Percentiles rank a stretch among this genome's conserved stretches.
phyloP scores from a whole-genome alignment of 64 coral and sea anemone species.

The Anthopleura sola region DNA sequence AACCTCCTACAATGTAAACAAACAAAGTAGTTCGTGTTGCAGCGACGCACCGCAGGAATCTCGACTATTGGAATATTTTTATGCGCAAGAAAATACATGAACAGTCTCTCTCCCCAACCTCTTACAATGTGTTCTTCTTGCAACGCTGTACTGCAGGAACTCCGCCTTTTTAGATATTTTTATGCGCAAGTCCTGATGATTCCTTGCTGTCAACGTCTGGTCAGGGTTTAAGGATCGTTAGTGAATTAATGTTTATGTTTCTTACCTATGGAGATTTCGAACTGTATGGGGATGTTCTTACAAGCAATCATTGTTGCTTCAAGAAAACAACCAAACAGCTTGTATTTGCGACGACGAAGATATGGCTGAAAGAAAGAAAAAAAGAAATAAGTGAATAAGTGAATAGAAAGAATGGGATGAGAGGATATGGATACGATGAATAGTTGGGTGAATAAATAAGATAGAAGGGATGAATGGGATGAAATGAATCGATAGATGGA shows the following conservation, averaged over 20 bases:
- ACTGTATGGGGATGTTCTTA: slow-evolving; percentile 75
- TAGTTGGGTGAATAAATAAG: not conserved
- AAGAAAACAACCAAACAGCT: slow-evolving; percentile 81
- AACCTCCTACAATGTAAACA: too few species aligned
- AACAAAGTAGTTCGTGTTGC: too few species aligned
- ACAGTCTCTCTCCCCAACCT: too few species aligned
- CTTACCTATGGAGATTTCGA: slow-evolving; percentile 97
- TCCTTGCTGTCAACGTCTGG: too few species aligned
- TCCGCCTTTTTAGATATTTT: too few species aligned
- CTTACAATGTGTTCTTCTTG: too few species aligned
- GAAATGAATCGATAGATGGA: not conserved
- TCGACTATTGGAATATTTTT: too few species aligned
- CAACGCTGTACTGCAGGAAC: too few species aligned
- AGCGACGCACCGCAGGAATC: too few species aligned
- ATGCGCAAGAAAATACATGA: too few species aligned
- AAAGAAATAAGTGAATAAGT: not conserved
- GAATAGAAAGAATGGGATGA: not conserved
- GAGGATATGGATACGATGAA: not conserved
- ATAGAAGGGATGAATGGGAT: not conserved
- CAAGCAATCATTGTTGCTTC: slow-evolving; percentile 90
- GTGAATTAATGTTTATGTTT: not conserved
- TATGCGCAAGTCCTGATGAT: too few species aligned
- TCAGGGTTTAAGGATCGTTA: too few species aligned
- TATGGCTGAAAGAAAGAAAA: slow-evolving; percentile 50
- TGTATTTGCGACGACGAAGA: slow-evolving; percentile 87